Conservation (phyloP, 2,888 invertebrate species). For the Scaptomyza flava region DNA sequence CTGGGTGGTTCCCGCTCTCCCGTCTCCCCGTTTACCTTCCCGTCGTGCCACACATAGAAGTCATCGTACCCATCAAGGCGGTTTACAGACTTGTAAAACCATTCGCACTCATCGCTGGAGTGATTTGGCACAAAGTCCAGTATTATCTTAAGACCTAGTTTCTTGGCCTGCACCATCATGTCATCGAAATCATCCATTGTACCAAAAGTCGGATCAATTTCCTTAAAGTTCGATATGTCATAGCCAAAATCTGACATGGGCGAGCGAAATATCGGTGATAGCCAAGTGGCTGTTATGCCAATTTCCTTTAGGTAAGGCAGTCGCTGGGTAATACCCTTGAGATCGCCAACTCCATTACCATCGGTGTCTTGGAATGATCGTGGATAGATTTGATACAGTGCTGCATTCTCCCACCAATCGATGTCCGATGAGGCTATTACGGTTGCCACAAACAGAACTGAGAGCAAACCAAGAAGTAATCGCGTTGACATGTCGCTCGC, state of each 20-base stretch:
- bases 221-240: slow-evolving; percentile 89
- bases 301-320: slow-evolving; percentile 88
- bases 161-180: slow-evolving; percentile 86
- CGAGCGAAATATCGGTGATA: slow-evolving; percentile 90
- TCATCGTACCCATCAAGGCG: slow-evolving; percentile 88
- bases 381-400: slow-evolving; percentile 94
- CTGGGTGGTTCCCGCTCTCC: slow-evolving; percentile 60
- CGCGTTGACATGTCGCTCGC: slow-evolving; percentile 62
- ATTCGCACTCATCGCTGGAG: slow-evolving; percentile 91
- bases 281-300: slow-evolving; percentile 88
- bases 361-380: slow-evolving; percentile 93
- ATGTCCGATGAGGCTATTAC: slow-evolving; percentile 31
- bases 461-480: slow-evolving; percentile 53
- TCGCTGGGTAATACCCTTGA: slow-evolving; percentile 88
- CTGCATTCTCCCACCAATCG: slow-evolving; percentile 94
- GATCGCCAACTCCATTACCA: slow-evolving; percentile 93
- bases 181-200: slow-evolving; percentile 88
- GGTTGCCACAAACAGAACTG: slow-evolving; percentile 14
- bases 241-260: slow-evolving; percentile 92
- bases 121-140: slow-evolving; percentile 90
- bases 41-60: slow-evolving; percentile 91
- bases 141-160: slow-evolving; percentile 86
- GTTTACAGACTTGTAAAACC: slow-evolving; percentile 91
- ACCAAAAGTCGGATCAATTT: slow-evolving; percentile 88
- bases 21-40: slow-evolving; percentile 81